Percentiles rank a stretch among this genome's conserved stretches.
Conservation (phyloP, 2,113 vertebrate genomes). For the Atlantisia rogersi region DNA sequence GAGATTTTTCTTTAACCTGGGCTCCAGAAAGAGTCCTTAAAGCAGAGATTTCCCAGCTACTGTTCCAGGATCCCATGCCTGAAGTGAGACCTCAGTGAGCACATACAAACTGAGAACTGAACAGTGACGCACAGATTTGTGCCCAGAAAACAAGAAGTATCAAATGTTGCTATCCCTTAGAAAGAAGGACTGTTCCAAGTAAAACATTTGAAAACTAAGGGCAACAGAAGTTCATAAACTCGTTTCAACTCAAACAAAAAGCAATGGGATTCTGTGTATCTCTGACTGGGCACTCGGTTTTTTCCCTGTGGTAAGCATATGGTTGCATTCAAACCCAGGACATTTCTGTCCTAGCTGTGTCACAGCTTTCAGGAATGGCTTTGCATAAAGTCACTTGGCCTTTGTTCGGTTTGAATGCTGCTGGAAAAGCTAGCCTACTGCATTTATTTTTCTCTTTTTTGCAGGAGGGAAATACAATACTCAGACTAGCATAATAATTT, state of each 20-base stretch:
- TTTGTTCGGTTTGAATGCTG: constrained; percentile 6
- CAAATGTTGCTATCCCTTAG: neutral
- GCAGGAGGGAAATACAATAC: constrained; percentile 29
- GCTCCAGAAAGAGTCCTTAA: neutral
- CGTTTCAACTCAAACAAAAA: neutral
- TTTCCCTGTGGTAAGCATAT: neutral
- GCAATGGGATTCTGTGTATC: neutral
- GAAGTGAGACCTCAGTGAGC: neutral
- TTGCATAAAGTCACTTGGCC: constrained; percentile 39
- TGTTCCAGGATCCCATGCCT: neutral
- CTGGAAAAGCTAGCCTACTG: neutral
- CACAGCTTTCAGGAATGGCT: constrained; percentile 39
- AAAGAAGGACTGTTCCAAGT: neutral
- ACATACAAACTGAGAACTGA: neutral
- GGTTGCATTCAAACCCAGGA: neutral
- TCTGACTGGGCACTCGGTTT: neutral
- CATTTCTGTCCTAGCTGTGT: constrained; percentile 29
- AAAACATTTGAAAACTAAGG: neutral
- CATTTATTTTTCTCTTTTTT: constrained; percentile 15
- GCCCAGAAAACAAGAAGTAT: neutral
- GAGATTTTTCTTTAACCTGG: neutral
- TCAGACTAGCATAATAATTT: constrained; percentile 50
- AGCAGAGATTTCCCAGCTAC: neutral
- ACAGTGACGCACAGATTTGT: neutral
- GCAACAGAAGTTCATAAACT: neutral